Conservation (phyloP, 64 coral and sea anemone genomes). For the Actinia equina region DNA sequence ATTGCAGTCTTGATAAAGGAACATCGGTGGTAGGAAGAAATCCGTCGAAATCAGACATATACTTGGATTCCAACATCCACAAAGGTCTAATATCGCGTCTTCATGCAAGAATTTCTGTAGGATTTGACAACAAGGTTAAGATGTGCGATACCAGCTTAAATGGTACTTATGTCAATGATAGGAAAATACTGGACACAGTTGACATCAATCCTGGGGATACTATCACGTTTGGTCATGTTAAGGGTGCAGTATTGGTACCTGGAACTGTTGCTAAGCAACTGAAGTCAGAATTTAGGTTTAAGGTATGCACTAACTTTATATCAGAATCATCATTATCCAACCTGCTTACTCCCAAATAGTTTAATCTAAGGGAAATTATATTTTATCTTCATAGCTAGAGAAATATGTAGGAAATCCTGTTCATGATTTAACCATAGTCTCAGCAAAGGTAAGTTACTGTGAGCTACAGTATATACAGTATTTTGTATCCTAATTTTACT, state of each 20-base stretch:
- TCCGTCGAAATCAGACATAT: slow-evolving; percentile 57
- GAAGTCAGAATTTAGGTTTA: slow-evolving; percentile 84
- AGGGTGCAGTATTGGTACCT: slow-evolving; percentile 65
- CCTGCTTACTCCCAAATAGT: too few relatives aligned
- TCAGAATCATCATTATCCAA: background rate
- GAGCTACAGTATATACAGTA: background rate
- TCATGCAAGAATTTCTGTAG: slow-evolving; percentile 73
- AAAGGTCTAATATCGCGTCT: slow-evolving; percentile 95
- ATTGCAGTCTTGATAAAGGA: slow-evolving; percentile 71
- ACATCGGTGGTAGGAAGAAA: slow-evolving; percentile 80
- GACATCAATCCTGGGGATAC: slow-evolving; percentile 70
- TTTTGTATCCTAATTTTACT: background rate
- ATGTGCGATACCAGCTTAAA: slow-evolving; percentile 90
- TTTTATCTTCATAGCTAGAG: background rate
- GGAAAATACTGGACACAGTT: slow-evolving; percentile 66
- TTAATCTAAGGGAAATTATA: background rate
- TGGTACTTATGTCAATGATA: slow-evolving; percentile 95
- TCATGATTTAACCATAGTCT: background rate
- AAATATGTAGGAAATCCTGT: background rate
- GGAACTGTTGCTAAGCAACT: slow-evolving; percentile 57
- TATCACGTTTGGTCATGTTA: slow-evolving; percentile 84
- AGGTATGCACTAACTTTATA: slow-evolving; percentile 14
- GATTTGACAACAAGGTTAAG: slow-evolving; percentile 27
- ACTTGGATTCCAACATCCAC: slow-evolving; percentile 65
- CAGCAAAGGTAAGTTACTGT: background rate